Evolutionary conservation across 1,140 invertebrate species (phyloP), one percentile per base, ranked within the genome.

Genomic region (Achroia grisella): DNA sequence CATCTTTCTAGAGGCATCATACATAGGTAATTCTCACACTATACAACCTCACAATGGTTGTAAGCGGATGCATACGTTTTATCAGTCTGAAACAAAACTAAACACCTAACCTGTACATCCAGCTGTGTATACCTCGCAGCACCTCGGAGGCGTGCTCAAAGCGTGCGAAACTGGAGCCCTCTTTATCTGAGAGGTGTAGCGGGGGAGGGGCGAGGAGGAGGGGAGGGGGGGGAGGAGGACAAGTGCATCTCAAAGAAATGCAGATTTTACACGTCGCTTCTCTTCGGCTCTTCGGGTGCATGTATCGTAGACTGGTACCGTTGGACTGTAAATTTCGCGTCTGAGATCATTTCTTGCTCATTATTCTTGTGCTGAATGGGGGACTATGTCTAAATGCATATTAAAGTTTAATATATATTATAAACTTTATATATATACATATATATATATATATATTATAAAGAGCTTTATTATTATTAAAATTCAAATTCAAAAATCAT

Each of bases 201-300:
- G 49, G 49, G 29, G 37, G 32, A 23, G 23, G 11, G 34, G 23
- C 8, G 36, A 47, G 47, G 13, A 31, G 65, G 61, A 55, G 58
- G 32, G 30, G 23, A 14, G 11, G 34, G 23, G n/a, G 36, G 47
- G 47, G 13, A 31, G 65, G 61, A 55, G 58, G 52, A 83, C 79
- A 83, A 83, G 79, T 83, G 79, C 79, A 83, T 79, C 79, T 83
- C 79, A 83, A 83, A 83, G 79, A 83, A 83, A 83, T 83, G 79
- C 79, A 83, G 80, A 84, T 84, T 84, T 81, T 81, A 84, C 80
- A 81, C 77, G 80, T 81, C 77, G 80, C 79, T 81, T 78, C 79
- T 76, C 77, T 77, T n/a, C n/a, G 33, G 33, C 33, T n/a, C n/a
- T n/a, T 78, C 62, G 73, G 70, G 70, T 69, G 74, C 71, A 23